Conservation (phyloP, 2,888 invertebrate genomes). For the Agrilus cyanescens region DNA sequence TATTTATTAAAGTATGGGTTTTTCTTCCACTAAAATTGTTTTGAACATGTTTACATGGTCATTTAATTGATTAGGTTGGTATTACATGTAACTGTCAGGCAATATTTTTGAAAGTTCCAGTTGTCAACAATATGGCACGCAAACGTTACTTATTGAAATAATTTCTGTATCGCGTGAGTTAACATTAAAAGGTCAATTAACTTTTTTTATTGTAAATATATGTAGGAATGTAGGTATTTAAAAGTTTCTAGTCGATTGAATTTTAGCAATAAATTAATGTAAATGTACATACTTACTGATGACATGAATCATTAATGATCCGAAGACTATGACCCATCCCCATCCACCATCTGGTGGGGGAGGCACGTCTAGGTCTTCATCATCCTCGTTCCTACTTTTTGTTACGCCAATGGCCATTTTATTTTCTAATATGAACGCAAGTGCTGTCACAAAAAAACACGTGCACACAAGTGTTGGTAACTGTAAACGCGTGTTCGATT, state of each 20-base stretch:
- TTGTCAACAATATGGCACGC: no score
- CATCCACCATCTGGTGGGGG: conserved; percentile 84
- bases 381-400: conserved; percentile 24
- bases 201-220: no score
- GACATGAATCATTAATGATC: conserved; percentile 92
- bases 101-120: no score
- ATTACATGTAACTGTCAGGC: no score
- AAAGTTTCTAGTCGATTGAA: no score
- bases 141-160: no score
- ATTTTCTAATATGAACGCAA: not conserved
- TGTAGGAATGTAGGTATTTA: no score
- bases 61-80: no score
- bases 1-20: no score
- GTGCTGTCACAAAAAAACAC: not conserved
- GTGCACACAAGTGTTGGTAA: conserved; percentile 1
- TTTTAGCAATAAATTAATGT: no score
- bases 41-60: no score
- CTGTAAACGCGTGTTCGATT: conserved; percentile 4
- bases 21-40: no score
- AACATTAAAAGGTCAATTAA: conserved; percentile 30
- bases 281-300: conserved; percentile 58
- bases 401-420: conserved; percentile 8
- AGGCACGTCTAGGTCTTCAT: conserved; percentile 28
- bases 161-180: conserved; percentile 47
- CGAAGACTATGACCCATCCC: conserved; percentile 91